Percentiles rank a stretch among this genome's conserved stretches.
Conservation (phyloP, 2,797 vertebrate genomes). For the Podargus strigoides region DNA sequence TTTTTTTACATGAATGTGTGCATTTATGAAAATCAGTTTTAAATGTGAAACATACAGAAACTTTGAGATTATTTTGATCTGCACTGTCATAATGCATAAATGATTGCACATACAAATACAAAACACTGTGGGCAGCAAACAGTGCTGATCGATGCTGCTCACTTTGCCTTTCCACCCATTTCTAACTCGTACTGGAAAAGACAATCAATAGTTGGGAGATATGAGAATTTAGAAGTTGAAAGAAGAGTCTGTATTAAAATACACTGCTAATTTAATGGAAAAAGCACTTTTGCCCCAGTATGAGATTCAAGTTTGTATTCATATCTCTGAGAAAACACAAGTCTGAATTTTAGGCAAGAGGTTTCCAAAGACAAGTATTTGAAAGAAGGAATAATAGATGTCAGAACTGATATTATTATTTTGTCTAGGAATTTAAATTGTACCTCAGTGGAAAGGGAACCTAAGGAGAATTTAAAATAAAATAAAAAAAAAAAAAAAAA, state of each 20-base stretch:
- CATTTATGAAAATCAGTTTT: slow-evolving; percentile 60
- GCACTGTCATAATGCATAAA: slow-evolving; percentile 10
- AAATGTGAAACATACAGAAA: slow-evolving; percentile 59
- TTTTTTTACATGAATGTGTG: slow-evolving; percentile 42
- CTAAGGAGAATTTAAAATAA: not conserved
- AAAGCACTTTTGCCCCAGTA: not conserved
- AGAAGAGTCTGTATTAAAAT: slow-evolving; percentile 45
- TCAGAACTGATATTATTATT: slow-evolving; percentile 28
- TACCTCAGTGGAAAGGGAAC: not conserved
- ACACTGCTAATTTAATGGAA: slow-evolving; percentile 33
- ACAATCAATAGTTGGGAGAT: slow-evolving; percentile 39
- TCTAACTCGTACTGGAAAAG: slow-evolving; percentile 49
- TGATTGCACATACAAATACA: slow-evolving; percentile 47
- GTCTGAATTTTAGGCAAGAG: slow-evolving; percentile 49
- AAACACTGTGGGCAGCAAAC: slow-evolving; percentile 41
- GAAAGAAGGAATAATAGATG: slow-evolving; percentile 30
- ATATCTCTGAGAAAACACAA: slow-evolving; percentile 45
- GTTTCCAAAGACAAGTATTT: slow-evolving; percentile 55
- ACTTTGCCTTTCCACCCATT: slow-evolving; percentile 29
- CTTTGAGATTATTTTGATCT: slow-evolving; percentile 58
- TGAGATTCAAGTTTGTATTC: slow-evolving; percentile 22
- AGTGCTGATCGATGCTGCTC: not conserved
- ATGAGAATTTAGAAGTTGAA: slow-evolving; percentile 44
- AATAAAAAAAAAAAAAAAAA: not conserved
- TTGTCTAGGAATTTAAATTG: slow-evolving; percentile 48